Conservation (phyloP, 2,113 vertebrate genomes). For the Rostratula benghalensis region DNA sequence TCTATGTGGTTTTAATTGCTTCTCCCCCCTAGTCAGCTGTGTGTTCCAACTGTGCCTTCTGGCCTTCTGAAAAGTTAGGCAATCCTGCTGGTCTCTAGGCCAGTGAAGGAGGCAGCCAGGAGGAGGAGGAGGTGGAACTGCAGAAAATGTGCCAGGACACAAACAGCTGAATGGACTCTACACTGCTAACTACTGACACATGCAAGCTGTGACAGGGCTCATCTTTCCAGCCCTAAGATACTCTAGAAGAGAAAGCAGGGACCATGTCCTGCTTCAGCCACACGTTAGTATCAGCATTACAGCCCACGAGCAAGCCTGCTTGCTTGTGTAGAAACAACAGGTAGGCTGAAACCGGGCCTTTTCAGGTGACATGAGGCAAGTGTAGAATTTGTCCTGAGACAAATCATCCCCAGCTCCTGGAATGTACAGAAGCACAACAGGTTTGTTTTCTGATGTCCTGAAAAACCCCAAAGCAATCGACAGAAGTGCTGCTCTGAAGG, state of each 20-base stretch:
- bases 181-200: neutral
- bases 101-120: neutral
- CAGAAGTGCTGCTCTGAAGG: neutral
- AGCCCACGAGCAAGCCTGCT: neutral
- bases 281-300: neutral
- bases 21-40: neutral
- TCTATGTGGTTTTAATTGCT: neutral
- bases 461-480: neutral
- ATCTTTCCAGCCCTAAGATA: neutral
- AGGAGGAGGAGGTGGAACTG: neutral
- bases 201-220: neutral
- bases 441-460: slow-evolving; percentile 20
- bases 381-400: neutral
- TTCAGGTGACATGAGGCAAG: neutral
- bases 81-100: neutral
- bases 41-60: neutral
- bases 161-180: slow-evolving; percentile 1
- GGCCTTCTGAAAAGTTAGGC: neutral
- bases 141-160: neutral
- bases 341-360: neutral
- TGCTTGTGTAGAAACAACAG: neutral
- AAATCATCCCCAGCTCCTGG: neutral
- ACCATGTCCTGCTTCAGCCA: neutral
- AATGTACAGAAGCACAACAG: neutral
- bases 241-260: neutral